Conservation (phyloP, 2,113 vertebrate species). For the Tyrannus savana region DNA sequence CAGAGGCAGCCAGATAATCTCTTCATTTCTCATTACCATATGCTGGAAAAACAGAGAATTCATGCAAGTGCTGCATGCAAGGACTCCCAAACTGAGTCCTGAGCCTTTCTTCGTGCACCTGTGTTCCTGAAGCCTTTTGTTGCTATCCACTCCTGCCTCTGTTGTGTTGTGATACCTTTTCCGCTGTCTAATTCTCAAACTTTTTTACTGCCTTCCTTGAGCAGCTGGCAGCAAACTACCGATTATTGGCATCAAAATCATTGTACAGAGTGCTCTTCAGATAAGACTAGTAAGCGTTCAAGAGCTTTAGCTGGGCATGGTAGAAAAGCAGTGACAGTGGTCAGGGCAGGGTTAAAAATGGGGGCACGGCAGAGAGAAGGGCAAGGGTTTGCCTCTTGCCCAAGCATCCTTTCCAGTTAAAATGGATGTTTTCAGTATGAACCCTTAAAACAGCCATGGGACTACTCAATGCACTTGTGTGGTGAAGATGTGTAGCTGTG, state of each 20-base stretch:
- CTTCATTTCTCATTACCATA: slow-evolving; percentile 59
- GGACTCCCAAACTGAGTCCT: background rate
- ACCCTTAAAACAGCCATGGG: fast-evolving
- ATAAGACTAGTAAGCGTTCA: background rate
- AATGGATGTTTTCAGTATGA: background rate
- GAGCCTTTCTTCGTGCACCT: background rate
- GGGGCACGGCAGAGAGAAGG: background rate
- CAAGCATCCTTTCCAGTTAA: background rate
- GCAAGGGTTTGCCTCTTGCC: background rate
- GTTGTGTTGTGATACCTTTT: background rate
- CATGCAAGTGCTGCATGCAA: background rate
- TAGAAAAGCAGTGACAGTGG: background rate
- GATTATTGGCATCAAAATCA: background rate
- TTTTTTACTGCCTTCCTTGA: background rate
- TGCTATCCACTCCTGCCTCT: background rate
- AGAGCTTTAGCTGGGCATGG: background rate
- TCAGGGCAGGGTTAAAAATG: background rate
- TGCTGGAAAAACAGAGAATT: slow-evolving; percentile 30
- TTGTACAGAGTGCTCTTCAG: background rate
- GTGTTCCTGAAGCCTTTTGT: background rate
- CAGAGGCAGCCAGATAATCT: slow-evolving; percentile 50
- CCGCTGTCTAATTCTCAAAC: fast-evolving
- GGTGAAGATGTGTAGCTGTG: background rate
- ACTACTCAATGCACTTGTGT: background rate
- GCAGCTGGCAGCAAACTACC: background rate